Conservation (phyloP, 1,140 invertebrate genomes). For the Nephila pilipes region DNA sequence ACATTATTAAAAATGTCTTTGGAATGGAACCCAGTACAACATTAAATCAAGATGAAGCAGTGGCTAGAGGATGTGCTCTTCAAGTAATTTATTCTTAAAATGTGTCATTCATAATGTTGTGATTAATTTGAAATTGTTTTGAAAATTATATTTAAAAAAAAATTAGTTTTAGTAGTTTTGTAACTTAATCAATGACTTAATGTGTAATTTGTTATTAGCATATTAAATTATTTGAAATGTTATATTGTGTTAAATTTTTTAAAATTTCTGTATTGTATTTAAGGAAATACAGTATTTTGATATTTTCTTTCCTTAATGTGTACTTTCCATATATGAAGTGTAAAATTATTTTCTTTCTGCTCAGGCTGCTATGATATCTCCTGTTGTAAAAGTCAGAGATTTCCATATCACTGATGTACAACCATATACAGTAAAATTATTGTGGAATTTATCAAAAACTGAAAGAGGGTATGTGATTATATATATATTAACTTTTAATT, state of each 20-base stretch:
- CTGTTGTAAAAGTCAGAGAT: slow-evolving; percentile 96
- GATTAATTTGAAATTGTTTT: not conserved
- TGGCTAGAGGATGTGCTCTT: slow-evolving; percentile 96
- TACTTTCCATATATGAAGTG: too few relatives aligned
- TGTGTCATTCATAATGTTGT: too few relatives aligned
- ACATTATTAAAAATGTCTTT: slow-evolving; percentile 84
- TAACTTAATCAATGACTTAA: too few relatives aligned
- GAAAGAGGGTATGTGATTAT: slow-evolving; percentile 77
- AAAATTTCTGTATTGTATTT: too few relatives aligned
- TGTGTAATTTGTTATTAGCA: too few relatives aligned
- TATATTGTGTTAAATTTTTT: too few relatives aligned
- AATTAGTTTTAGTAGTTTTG: not conserved
- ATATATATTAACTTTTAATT: too few relatives aligned
- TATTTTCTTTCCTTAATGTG: too few relatives aligned
- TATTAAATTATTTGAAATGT: too few relatives aligned
- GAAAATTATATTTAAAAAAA: not conserved
- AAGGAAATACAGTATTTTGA: too few relatives aligned
- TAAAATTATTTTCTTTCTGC: not conserved
- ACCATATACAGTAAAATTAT: slow-evolving; percentile 87
- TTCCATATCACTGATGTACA: slow-evolving; percentile 96
- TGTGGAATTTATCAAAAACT: slow-evolving; percentile 89
- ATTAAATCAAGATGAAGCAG: slow-evolving; percentile 98
- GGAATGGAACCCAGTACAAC: slow-evolving; percentile 95
- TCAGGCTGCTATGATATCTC: slow-evolving; percentile 96
- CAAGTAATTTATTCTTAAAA: slow-evolving; percentile 83